Conservation (phyloP, 2,797 vertebrate species). For the Hemitrygon akajei region DNA sequence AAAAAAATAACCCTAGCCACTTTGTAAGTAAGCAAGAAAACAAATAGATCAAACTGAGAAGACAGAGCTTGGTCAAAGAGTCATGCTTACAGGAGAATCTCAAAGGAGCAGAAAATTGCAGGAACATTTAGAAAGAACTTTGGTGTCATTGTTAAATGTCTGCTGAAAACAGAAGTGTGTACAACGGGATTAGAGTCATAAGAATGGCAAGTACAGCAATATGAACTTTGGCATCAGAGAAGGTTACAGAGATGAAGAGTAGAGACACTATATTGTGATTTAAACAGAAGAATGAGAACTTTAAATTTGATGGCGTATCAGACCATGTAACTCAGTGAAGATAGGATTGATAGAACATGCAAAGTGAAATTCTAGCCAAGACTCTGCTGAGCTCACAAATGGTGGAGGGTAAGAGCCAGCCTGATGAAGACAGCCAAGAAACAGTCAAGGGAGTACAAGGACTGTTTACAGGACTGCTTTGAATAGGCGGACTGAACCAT, state of each 20-base stretch:
- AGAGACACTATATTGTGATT: background rate
- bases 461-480: too few relatives aligned
- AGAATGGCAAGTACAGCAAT: background rate
- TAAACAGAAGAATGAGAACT: background rate
- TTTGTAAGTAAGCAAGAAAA: background rate
- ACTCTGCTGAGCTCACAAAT: background rate
- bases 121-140: background rate
- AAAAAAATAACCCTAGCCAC: background rate
- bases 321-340: too few relatives aligned
- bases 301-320: background rate
- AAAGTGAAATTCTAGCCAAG: background rate
- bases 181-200: background rate
- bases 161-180: background rate
- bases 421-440: too few relatives aligned
- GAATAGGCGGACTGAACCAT: too few relatives aligned
- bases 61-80: background rate
- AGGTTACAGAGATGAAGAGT: background rate
- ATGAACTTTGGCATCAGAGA: background rate
- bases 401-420: background rate
- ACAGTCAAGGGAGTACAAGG: too few relatives aligned
- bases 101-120: background rate
- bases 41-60: background rate
- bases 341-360: too few relatives aligned
- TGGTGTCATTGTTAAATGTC: background rate
- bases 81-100: background rate